Base-by-base conservation (phyloP, 2,888 invertebrate genomes). In the Drosophila histrio region DNA sequence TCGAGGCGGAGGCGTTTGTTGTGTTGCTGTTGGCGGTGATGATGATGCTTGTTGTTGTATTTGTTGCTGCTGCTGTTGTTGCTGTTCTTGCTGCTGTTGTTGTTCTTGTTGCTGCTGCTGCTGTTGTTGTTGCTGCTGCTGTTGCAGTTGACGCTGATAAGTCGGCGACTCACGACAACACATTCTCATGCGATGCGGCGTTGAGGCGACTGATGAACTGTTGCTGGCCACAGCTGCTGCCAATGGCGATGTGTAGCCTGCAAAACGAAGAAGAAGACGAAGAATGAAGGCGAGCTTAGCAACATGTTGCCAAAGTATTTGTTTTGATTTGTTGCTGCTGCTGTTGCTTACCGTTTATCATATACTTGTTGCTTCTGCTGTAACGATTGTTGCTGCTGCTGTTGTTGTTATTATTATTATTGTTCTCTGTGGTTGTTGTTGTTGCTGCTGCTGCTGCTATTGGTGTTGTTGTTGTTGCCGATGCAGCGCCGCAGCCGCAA, bases 241-340 rank as follows among this genome's bases (percentile, higher is more conserved):
- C 66, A 90, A 59, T 21, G 90, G 91, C 56, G 90, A 89, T 62
- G 90, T 84, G 80, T 90, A 85, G 67, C 88, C 89, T 90, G 54
- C 7, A 2, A 38, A 19, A 43, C 0, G 13, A 2, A 32, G 22
- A 52, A 2, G 24, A 47, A 22, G 52, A 38, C 21, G 38, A 8
- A 17, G 13, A 32, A 24, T 5, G 49, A 24, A 46, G 15, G 39
- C 15, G 19, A 8, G 50, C n/a, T 72, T 62, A 50, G 66, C 72
- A 75, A 70, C 73, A 76, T 73, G 85, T 83, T 74, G 85, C 34
- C 36, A 54, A 47, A 13, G 34, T 7, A 1, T 24, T 13, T 15
- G 19, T n/a, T 15, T 11, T 17, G 1, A 4, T 15, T 5, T 30
- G 6, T 32, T 47, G 21, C 26, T 21, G 1, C 8, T 32, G 11